Conservation (phyloP, 2,797 vertebrate genomes). For the Naso thynnoides region DNA sequence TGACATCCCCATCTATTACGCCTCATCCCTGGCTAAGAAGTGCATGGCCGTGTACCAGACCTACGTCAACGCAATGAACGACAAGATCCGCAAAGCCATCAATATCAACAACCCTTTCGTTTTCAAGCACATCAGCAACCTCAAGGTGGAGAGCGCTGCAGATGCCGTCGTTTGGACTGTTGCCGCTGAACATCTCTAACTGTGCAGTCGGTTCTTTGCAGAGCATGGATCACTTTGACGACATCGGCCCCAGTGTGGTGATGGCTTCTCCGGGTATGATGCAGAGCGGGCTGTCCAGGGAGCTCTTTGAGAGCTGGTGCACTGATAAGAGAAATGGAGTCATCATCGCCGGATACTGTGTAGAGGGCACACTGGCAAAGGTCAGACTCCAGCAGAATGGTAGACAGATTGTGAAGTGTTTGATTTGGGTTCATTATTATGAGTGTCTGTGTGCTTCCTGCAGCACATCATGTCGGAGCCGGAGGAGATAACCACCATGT, state of each 20-base stretch:
- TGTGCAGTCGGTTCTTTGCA: conserved; percentile 58
- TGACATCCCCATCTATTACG: conserved; percentile 96
- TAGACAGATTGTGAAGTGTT: background rate
- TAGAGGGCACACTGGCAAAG: conserved; percentile 97
- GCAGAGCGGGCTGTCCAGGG: conserved; percentile 96
- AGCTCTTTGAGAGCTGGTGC: conserved; percentile 98
- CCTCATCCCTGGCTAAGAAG: conserved; percentile 97
- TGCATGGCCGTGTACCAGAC: conserved; percentile 99
- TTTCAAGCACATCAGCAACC: conserved; percentile 98
- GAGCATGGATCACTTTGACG: conserved; percentile 99
- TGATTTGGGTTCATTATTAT: background rate
- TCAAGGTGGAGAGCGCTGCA: conserved; percentile 87
- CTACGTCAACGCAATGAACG: conserved; percentile 97
- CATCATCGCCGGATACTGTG: conserved; percentile 97
- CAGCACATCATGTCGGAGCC: conserved; percentile 99
- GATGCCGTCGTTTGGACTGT: no score
- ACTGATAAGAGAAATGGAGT: conserved; percentile 98
- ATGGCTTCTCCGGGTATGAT: conserved; percentile 99
- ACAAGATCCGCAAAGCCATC: conserved; percentile 99
- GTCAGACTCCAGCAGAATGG: conserved; percentile 72
- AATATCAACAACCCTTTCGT: conserved; percentile 99
- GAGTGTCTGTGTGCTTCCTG: background rate
- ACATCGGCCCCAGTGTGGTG: conserved; percentile 96
- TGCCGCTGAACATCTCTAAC: background rate
- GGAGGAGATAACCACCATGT: conserved; percentile 98